Percentiles rank a stretch among this genome's conserved stretches.
Evolutionary conservation across 2,113 vertebrate genomes (phyloP).

Genomic region (Toxotes jaculatrix): DNA sequence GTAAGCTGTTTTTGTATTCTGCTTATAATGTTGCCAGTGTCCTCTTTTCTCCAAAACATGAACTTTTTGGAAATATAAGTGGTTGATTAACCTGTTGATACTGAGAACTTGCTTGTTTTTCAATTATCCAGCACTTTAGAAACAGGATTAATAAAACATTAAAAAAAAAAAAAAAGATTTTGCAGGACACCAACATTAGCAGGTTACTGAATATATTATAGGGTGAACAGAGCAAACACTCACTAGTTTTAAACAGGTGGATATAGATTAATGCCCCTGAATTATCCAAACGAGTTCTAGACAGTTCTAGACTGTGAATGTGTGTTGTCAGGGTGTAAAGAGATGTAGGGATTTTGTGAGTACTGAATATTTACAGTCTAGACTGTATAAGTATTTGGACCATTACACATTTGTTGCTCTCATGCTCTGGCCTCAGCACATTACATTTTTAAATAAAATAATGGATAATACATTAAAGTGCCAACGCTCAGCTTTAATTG

Average conservation of each 20-base stretch:
- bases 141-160: conserved; percentile 45
- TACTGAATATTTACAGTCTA: neutral
- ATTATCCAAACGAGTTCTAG: neutral
- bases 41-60: conserved; percentile 40
- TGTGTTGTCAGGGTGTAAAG: neutral
- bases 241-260: neutral
- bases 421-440: too few relatives aligned
- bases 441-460: too few relatives aligned
- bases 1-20: conserved; percentile 44
- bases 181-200: too few relatives aligned
- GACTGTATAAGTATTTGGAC: neutral
- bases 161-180: conserved; percentile 12
- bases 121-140: conserved; percentile 28
- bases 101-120: conserved; percentile 6
- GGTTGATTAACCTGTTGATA: conserved; percentile 45
- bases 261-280: neutral
- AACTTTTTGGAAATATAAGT: conserved; percentile 35
- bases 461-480: too few relatives aligned
- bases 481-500: too few relatives aligned
- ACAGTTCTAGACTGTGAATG: neutral
- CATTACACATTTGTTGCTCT: neutral
- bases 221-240: neutral
- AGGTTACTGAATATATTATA: too few relatives aligned
- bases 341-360: neutral
- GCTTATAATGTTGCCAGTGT: conserved; percentile 42